These are phyloP conservation scores for Ciconia stormi DNA, from an alignment of 2,113 vertebrate species.

Conservation along the genomic window DNA sequence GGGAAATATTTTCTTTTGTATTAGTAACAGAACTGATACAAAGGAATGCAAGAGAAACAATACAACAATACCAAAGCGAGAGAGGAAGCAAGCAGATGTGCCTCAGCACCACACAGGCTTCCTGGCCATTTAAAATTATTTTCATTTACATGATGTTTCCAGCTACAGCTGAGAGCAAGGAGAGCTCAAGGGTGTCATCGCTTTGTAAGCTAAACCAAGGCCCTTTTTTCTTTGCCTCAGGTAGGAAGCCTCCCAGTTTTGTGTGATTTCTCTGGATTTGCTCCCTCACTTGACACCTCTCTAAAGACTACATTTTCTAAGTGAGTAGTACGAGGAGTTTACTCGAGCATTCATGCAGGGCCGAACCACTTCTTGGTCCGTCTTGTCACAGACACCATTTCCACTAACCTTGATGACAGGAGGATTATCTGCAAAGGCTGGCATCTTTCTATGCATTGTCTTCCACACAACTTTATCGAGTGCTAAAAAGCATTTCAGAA, in stretches of 20 bases:
- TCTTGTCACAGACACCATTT: background rate
- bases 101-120: background rate
- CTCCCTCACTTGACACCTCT: background rate
- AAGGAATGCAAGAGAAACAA: conserved; percentile 7
- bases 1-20: background rate
- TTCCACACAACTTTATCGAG: background rate
- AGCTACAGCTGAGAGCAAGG: background rate
- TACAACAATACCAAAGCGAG: background rate
- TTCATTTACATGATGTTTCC: background rate
- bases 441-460: background rate
- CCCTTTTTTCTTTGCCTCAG: background rate
- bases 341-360: background rate
- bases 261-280: background rate
- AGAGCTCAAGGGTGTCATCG: background rate
- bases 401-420: background rate
- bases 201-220: background rate
- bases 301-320: background rate
- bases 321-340: background rate
- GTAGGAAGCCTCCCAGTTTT: background rate
- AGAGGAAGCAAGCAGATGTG: background rate
- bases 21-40: background rate
- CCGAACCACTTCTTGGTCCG: background rate
- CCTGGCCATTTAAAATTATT: background rate
- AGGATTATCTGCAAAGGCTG: background rate
- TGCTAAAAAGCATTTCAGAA: background rate